Evolutionary conservation across 1,140 invertebrate species (phyloP), one percentile per base, ranked within the genome.

Genomic region (Drosophila cardini): DNA sequence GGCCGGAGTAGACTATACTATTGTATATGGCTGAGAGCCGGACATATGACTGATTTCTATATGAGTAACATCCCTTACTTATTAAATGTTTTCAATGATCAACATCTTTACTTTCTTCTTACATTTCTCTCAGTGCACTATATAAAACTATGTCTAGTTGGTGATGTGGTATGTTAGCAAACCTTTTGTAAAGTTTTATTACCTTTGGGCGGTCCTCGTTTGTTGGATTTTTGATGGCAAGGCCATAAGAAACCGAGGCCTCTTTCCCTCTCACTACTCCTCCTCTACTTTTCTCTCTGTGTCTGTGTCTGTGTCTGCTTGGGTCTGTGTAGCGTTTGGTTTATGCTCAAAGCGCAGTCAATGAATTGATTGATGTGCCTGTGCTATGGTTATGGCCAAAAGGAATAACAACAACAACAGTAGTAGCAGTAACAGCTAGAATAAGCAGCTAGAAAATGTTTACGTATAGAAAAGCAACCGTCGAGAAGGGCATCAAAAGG

Each of bases 311-410:
- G n/a, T 63, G 69, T 69, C 21, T 70, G 9, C 52, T 45, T 34
- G 36, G 57, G 4, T 15, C 38, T 50, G 38, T 68, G 34, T 43
- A 30, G 40, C 57, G 46, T 70, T 55, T 42, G 68, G 76, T 71
- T 82, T 79, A 77, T 79, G 53, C 69, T 67, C 64, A 61, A 71
- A 71, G 72, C 64, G 34, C 63, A 76, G 83, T 87, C 83, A 82
- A 89, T 84, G 76, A 84, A 89, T 89, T 89, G 84, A 87, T 87
- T 84, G 84, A 87, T 89, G 80, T 53, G 61, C 48, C 48, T 53
- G 26, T 40, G 45, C 60, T 11, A 53, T 43, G 48, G 61, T 65
- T 76, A 72, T 67, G 62, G 42, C 55, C 60, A 64, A 52, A 13
- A 48, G 43, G 5, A 3, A 26, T 4, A 5, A 26, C 21, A 26